Percentiles rank a stretch among this genome's conserved stretches.
Evolutionary conservation across 1,140 invertebrate genomes (phyloP).

Genomic region (Sminthurinus signatus): DNA sequence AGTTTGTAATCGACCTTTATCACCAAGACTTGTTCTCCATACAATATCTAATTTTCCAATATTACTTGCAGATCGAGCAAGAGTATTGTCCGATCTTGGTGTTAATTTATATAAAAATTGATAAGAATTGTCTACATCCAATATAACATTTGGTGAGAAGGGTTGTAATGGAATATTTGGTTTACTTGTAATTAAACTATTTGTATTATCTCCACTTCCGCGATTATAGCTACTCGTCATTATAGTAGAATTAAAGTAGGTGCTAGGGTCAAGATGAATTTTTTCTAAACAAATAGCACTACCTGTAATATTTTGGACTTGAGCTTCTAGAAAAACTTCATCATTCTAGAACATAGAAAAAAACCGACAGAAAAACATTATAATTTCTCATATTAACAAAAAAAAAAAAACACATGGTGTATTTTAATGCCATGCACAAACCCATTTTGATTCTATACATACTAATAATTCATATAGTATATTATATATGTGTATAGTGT

Average conservation of each 20-base stretch:
- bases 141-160: slow-evolving; percentile 28
- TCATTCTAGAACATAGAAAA: slow-evolving; percentile 58
- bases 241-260: slow-evolving; percentile 76
- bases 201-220: too few relatives aligned
- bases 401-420: too few relatives aligned
- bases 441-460: too few relatives aligned
- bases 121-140: slow-evolving; percentile 53
- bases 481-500: too few relatives aligned
- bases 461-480: too few relatives aligned
- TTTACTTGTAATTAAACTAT: too few relatives aligned
- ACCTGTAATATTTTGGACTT: slow-evolving; percentile 89
- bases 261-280: slow-evolving; percentile 83
- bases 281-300: slow-evolving; percentile 85
- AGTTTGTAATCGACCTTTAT: slow-evolving; percentile 89
- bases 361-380: neutral
- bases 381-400: too few relatives aligned
- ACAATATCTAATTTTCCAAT: slow-evolving; percentile 96
- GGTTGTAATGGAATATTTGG: slow-evolving; percentile 9
- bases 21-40: slow-evolving; percentile 92
- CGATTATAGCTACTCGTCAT: too few relatives aligned
- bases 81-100: slow-evolving; percentile 66
- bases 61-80: slow-evolving; percentile 69
- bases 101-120: slow-evolving; percentile 91
- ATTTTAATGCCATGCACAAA: too few relatives aligned
- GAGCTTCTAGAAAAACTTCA: slow-evolving; percentile 94